Evolutionary conservation across 2,113 vertebrate species (phyloP), one percentile per base, ranked within the genome.

Genomic region (Prunella himalayana): DNA sequence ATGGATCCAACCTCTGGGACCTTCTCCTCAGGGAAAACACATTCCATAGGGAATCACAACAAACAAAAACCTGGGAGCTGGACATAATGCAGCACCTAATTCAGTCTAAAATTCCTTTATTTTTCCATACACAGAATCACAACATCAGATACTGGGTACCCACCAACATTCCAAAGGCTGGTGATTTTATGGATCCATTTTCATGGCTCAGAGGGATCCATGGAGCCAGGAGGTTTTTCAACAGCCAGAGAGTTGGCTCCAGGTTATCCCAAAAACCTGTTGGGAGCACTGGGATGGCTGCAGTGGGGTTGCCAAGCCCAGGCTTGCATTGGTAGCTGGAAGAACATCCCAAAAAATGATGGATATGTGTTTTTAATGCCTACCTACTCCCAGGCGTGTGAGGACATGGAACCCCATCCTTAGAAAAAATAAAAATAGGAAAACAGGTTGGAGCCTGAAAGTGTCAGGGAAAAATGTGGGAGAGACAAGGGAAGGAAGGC

Each of bases 261-360:
- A 44, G 56, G 13, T 61, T 25, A 28, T 82, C 61, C 76, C 66
- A 11, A 70, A 86, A 73, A 41, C 35, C 1, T 18, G 2, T 19
- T 25, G 15, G 16, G 35, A 80, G 41, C 15, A 9, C 1, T 0
- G 4, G 61, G 21, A 11, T 24, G 13, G 41, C 37, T 31, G 14
- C 35, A 33, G 42, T 5, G 2, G 12, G 24, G 30, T 30, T 66
- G 44, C 20, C 50, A 61, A 82, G 41, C 30, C 33, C 30, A 35
- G n/a, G 35, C 60, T 78, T 65, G 65, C 51, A 13, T 2, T 57
- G 41, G 30, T 14, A 27, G 13, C 35, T 39, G 41, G 45, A 50
- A 78, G 54, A 73, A 31, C 54, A 65, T 42, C 75, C 30, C 83
- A 42, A 82, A 70, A 61, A 21, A 61, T 3, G 9, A 18, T 2